Conservation (phyloP, 2,113 vertebrate genomes). For the Stercorarius parasiticus region DNA sequence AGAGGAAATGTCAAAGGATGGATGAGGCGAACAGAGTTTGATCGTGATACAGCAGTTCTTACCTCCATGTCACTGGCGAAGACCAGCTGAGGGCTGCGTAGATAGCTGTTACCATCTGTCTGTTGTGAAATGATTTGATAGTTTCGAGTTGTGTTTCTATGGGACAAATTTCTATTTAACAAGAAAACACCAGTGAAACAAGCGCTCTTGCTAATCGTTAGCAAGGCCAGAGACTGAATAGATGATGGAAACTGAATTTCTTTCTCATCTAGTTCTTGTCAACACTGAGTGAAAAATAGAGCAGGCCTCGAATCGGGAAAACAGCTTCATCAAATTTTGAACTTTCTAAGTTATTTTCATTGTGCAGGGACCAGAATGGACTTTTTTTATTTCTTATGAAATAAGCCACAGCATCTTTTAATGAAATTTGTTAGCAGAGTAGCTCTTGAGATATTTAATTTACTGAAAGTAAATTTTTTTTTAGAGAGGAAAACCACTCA, state of each 20-base stretch:
- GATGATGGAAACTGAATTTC: conserved; percentile 31
- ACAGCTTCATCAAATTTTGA: background rate
- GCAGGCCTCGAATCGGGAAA: background rate
- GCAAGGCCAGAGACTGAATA: background rate
- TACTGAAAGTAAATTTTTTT: background rate
- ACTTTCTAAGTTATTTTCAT: conserved; percentile 24
- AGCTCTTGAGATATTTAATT: background rate
- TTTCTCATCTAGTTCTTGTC: conserved; percentile 50
- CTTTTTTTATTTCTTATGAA: background rate
- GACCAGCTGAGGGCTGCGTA: background rate
- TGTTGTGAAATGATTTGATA: conserved; percentile 13
- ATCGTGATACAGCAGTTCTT: background rate
- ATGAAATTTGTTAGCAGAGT: background rate
- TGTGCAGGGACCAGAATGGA: background rate
- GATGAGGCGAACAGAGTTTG: background rate
- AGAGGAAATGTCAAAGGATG: background rate
- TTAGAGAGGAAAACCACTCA: background rate
- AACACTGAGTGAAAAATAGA: conserved; percentile 5
- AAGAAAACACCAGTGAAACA: background rate
- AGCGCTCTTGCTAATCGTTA: background rate
- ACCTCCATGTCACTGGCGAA: background rate
- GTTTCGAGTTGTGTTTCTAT: background rate
- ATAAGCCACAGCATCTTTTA: background rate
- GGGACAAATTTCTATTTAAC: background rate
- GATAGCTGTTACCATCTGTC: background rate